phyloP scores from a whole-genome alignment of 2,797 vertebrate species.

The Hyperoplus lanceolatus region DNA sequence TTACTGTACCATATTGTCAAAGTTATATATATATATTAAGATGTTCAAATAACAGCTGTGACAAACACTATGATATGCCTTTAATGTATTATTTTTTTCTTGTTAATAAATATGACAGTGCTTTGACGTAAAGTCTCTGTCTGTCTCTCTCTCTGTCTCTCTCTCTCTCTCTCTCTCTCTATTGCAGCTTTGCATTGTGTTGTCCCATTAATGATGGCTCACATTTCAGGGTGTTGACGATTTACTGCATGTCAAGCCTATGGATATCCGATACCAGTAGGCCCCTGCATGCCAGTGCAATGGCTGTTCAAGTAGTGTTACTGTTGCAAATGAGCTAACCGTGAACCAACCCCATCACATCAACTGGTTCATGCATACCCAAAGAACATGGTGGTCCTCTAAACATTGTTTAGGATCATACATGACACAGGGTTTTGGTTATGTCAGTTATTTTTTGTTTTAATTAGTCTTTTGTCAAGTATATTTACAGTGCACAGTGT shows the following conservation, averaged over 20 bases:
- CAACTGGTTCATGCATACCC: neutral
- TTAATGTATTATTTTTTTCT: slow-evolving; percentile 78
- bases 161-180: slow-evolving; percentile 43
- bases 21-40: slow-evolving; percentile 68
- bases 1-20: slow-evolving; percentile 78
- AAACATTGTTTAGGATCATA: neutral
- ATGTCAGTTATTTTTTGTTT: neutral
- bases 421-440: neutral
- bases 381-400: neutral
- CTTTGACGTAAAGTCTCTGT: slow-evolving; percentile 70
- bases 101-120: slow-evolving; percentile 85
- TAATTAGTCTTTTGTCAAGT: neutral
- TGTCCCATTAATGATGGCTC: slow-evolving; percentile 28
- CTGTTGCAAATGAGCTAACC: slow-evolving; percentile 42
- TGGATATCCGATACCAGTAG: slow-evolving; percentile 45
- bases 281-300: slow-evolving; percentile 36
- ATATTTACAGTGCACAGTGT: neutral
- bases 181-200: slow-evolving; percentile 18
- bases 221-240: slow-evolving; percentile 39
- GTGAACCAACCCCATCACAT: slow-evolving; percentile 18
- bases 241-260: slow-evolving; percentile 45
- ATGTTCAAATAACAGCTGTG: slow-evolving; percentile 76
- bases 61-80: slow-evolving; percentile 79
- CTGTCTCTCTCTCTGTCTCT: slow-evolving; percentile 14
- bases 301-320: slow-evolving; percentile 25